Conservation (phyloP, 2,797 vertebrate species). For the Serranus cabrilla region DNA sequence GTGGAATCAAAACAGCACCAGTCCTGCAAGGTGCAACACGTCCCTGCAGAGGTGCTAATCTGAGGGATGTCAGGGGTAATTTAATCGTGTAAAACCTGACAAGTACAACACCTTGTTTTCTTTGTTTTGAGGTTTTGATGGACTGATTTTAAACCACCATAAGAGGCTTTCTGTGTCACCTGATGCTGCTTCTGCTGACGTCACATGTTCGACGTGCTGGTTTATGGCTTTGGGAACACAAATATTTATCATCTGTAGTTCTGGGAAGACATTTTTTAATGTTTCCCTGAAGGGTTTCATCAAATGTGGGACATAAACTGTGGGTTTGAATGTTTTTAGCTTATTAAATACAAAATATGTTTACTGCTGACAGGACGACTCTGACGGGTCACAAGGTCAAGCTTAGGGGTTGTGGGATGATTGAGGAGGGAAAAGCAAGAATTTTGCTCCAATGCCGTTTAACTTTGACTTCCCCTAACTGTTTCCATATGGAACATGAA, state of each 20-base stretch:
- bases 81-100: neutral
- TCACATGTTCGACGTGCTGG: neutral
- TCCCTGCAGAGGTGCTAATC: constrained; percentile 32
- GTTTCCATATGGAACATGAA: too few relatives aligned
- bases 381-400: neutral
- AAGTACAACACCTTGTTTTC: neutral
- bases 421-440: neutral
- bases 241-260: neutral
- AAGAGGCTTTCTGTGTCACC: constrained; percentile 1
- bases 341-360: neutral
- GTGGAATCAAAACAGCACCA: constrained; percentile 27
- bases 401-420: neutral
- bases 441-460: neutral
- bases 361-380: neutral
- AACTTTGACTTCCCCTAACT: neutral
- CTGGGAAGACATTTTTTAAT: constrained; percentile 3
- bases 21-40: constrained; percentile 48
- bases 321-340: constrained; percentile 7
- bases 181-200: neutral
- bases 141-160: neutral
- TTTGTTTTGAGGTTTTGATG: constrained; percentile 2
- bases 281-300: neutral
- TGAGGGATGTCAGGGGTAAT: constrained; percentile 2
- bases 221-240: neutral
- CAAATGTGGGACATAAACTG: neutral